Conservation (phyloP, 2,113 vertebrate genomes). For the Silurus meridionalis region DNA sequence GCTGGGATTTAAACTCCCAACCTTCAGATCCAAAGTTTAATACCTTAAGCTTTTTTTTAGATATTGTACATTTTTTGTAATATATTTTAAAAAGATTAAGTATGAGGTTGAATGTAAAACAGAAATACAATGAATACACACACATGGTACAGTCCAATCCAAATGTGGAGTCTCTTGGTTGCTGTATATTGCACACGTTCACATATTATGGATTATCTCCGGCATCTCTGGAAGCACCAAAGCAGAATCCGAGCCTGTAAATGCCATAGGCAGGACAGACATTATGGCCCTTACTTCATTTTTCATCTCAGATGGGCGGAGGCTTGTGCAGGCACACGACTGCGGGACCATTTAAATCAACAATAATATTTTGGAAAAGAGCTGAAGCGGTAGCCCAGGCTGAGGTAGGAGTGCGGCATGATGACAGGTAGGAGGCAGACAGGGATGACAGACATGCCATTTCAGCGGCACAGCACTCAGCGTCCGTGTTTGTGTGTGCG, state of each 20-base stretch:
- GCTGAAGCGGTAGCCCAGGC: slow-evolving; percentile 38
- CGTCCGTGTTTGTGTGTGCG: slow-evolving; percentile 2
- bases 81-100: too few relatives aligned
- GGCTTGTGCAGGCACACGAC: slow-evolving; percentile 37
- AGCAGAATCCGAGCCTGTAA: slow-evolving; percentile 26
- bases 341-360: slow-evolving; percentile 52
- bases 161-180: not conserved
- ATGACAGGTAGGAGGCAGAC: slow-evolving; percentile 54
- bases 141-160: not conserved
- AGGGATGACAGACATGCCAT: slow-evolving; percentile 54
- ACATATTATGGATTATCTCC: not conserved
- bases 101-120: not conserved
- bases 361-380: slow-evolving; percentile 55
- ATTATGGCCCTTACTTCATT: slow-evolving; percentile 17
- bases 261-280: slow-evolving; percentile 26
- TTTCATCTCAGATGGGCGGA: slow-evolving; percentile 22
- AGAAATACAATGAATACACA: not conserved
- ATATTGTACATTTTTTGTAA: too few relatives aligned
- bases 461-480: slow-evolving; percentile 47
- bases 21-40: too few relatives aligned
- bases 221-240: not conserved
- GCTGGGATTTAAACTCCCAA: too few relatives aligned
- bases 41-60: too few relatives aligned
- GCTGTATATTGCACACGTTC: not conserved
- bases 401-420: slow-evolving; percentile 28